A percentile compares a stretch with the other conserved stretches of the same genome.
Evolutionary conservation across 2,888 invertebrate genomes (phyloP).

Genomic region (Strigamia maritima): DNA sequence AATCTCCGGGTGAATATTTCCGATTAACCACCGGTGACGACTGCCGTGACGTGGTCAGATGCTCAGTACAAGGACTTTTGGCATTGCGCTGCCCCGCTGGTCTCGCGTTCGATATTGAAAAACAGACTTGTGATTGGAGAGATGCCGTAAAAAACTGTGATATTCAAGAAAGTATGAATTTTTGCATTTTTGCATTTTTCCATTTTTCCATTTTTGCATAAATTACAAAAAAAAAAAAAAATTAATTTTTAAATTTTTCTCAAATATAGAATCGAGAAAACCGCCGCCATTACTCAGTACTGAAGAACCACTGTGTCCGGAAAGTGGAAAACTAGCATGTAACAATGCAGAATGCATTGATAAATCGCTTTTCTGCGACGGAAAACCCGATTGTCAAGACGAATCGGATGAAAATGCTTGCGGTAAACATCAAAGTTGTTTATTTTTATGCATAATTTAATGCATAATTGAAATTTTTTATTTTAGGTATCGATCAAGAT

Average conservation of each 20-base stretch:
- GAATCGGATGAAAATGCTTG: constrained; percentile 75
- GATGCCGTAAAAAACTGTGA: constrained; percentile 90
- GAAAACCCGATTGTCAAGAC: constrained; percentile 46
- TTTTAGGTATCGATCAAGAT: constrained; percentile 82
- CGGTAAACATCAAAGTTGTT: constrained; percentile 63
- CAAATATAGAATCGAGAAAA: constrained; percentile 59
- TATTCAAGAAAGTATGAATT: constrained; percentile 73
- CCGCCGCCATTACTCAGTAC: constrained; percentile 81
- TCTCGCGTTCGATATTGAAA: constrained; percentile 87
- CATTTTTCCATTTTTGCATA: neutral
- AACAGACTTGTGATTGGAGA: constrained; percentile 93
- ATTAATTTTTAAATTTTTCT: too few relatives aligned
- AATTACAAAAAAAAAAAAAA: neutral
- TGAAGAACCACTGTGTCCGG: constrained; percentile 77
- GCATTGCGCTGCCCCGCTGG: constrained; percentile 90
- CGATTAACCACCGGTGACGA: constrained; percentile 83
- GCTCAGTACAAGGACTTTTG: constrained; percentile 75
- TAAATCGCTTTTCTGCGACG: constrained; percentile 47
- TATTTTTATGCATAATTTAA: neutral
- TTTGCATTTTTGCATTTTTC: neutral
- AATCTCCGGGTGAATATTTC: constrained; percentile 94
- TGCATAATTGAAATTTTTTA: neutral
- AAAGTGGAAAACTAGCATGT: constrained; percentile 47
- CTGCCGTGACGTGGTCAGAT: constrained; percentile 92
- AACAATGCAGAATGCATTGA: constrained; percentile 47